phyloP scores from a whole-genome alignment of 64 coral and sea anemone genomes.

The Anthopleura sola region DNA sequence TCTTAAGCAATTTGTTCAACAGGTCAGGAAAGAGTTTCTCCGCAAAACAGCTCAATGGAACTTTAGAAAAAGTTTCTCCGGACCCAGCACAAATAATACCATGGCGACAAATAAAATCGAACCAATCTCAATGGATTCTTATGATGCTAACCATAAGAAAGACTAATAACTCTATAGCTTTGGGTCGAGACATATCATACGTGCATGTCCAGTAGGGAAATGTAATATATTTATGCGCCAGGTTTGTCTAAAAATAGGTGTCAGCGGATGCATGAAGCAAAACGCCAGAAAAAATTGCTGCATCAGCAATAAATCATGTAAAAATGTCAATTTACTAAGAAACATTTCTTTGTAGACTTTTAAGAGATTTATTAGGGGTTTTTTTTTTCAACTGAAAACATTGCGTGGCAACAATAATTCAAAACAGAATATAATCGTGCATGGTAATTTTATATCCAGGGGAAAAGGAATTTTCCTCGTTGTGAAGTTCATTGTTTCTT shows the following conservation, averaged over 20 bases:
- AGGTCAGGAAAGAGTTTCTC: background rate
- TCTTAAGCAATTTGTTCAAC: background rate
- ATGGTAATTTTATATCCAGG: background rate
- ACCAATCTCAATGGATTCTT: background rate
- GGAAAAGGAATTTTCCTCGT: background rate
- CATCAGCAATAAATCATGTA: too few species aligned
- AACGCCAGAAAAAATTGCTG: too few species aligned
- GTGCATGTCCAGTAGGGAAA: too few species aligned
- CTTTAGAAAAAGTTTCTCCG: background rate
- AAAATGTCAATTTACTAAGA: too few species aligned
- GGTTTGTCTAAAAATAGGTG: background rate
- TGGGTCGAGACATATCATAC: too few species aligned
- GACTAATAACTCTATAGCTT: background rate
- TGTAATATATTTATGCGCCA: too few species aligned
- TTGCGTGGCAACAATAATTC: too few species aligned
- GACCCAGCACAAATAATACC: background rate
- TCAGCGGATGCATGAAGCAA: background rate
- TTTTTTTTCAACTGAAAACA: too few species aligned
- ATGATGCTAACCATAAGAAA: background rate
- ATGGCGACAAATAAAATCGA: slow-evolving; percentile 1
- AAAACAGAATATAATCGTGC: too few species aligned
- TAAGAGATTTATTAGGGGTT: too few species aligned
- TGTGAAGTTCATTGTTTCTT: background rate
- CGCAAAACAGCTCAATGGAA: slow-evolving; percentile 8
- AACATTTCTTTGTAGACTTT: too few species aligned